Percentiles rank a stretch among this genome's conserved stretches.
These are phyloP conservation scores for Aphrocallistes beatrix DNA, from an alignment of 37 sponge, comb jelly and placozoan species.

Conservation along the genomic window DNA sequence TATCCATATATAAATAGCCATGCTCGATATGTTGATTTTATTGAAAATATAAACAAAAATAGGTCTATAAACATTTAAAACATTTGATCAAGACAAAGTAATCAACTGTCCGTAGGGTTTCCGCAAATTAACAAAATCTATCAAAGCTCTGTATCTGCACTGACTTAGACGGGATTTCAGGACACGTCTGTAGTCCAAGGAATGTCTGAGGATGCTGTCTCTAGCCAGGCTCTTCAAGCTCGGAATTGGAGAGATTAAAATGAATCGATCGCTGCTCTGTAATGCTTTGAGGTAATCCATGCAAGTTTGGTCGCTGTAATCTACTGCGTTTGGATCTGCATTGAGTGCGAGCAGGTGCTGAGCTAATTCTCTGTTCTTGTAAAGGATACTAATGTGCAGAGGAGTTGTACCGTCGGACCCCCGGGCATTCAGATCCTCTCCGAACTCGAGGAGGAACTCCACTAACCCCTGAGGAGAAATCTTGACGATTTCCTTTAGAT, in stretches of 20 bases:
- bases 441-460: neutral
- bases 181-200: neutral
- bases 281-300: neutral
- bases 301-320: neutral
- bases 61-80: too few relatives aligned
- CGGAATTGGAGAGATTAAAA: neutral
- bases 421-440: neutral
- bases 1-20: too few relatives aligned
- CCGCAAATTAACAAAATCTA: neutral
- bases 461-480: neutral
- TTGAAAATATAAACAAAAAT: too few relatives aligned
- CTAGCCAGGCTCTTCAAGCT: neutral
- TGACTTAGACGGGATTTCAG: neutral
- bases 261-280: neutral
- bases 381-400: neutral
- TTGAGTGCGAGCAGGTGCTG: neutral
- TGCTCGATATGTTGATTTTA: too few relatives aligned
- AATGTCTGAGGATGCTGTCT: neutral
- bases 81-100: too few relatives aligned
- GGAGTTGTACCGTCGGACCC: neutral
- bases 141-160: neutral
- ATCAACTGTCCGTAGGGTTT: neutral
- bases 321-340: neutral
- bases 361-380: neutral
- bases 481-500: neutral